These are phyloP conservation scores for Tolmerus cingulatus DNA, from an alignment of 2,888 invertebrate genomes.

Conservation along the genomic window DNA sequence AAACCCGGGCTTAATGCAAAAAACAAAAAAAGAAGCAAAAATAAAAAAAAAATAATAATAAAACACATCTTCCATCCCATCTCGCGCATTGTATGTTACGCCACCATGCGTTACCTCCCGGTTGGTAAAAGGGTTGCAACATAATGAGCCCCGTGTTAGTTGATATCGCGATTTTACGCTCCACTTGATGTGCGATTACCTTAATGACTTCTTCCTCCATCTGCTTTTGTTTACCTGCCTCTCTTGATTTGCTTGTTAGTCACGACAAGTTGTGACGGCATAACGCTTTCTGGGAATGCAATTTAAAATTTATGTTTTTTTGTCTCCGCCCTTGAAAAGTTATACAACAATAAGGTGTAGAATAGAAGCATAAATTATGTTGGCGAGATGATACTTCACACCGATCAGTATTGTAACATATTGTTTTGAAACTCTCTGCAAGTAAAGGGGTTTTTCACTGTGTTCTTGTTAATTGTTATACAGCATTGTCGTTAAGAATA, in stretches of 20 bases:
- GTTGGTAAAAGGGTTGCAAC: slow-evolving; percentile 15
- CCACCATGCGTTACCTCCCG: not conserved
- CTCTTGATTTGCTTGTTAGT: not conserved
- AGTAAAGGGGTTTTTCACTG: not conserved
- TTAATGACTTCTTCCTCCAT: slow-evolving; percentile 35
- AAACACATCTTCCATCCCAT: not conserved
- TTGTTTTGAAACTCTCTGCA: not conserved
- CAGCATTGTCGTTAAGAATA: not conserved
- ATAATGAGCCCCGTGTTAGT: slow-evolving; percentile 38
- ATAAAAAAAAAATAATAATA: not conserved
- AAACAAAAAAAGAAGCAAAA: not conserved
- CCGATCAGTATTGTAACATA: not conserved
- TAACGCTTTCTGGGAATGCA: not conserved
- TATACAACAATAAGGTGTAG: not conserved
- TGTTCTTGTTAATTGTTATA: not conserved
- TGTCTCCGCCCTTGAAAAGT: not conserved
- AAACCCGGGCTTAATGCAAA: not conserved
- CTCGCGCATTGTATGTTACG: not conserved
- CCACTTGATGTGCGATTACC: slow-evolving; percentile 39
- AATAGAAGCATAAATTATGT: not conserved
- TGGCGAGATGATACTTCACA: not conserved
- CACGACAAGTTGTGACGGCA: not conserved
- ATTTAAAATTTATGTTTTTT: not conserved
- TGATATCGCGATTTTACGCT: slow-evolving; percentile 41
- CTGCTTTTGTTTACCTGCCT: slow-evolving; percentile 1